Evolutionary conservation across 2,888 invertebrate species (phyloP).

Genomic region (Tortrix viridana): DNA sequence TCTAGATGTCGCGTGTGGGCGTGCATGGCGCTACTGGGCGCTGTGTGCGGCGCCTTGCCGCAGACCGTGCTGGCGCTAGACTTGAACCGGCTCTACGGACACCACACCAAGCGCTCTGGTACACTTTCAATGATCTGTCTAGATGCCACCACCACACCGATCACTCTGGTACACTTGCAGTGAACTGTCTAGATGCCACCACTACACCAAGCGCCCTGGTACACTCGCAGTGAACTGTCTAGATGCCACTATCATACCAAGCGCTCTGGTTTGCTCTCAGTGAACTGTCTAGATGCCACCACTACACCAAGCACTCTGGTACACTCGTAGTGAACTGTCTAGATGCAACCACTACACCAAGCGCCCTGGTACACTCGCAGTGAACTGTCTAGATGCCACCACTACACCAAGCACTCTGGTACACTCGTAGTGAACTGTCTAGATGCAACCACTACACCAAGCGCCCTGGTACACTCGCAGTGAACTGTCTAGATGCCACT

Average conservation of each 20-base stretch:
- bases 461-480: constrained; percentile 82
- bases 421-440: background rate
- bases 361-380: constrained; percentile 57
- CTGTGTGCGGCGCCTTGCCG: constrained; percentile 87
- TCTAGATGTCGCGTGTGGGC: constrained; percentile 73
- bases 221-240: no score
- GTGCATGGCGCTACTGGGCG: constrained; percentile 82
- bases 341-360: no score
- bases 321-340: no score
- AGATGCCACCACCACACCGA: constrained; percentile 85
- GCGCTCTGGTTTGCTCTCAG: no score
- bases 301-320: no score
- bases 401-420: no score
- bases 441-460: constrained; percentile 90
- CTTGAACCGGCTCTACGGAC: constrained; percentile 92
- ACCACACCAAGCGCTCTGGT: constrained; percentile 89
- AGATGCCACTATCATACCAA: no score
- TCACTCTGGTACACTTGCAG: constrained; percentile 72
- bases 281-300: no score
- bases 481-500: no score
- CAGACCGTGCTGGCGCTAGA: constrained; percentile 89
- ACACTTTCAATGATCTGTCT: constrained; percentile 56
- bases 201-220: constrained; percentile 87
- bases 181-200: constrained; percentile 82
- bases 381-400: no score